Conservation (phyloP, 1,140 invertebrate genomes). For the Drosophila parvula region DNA sequence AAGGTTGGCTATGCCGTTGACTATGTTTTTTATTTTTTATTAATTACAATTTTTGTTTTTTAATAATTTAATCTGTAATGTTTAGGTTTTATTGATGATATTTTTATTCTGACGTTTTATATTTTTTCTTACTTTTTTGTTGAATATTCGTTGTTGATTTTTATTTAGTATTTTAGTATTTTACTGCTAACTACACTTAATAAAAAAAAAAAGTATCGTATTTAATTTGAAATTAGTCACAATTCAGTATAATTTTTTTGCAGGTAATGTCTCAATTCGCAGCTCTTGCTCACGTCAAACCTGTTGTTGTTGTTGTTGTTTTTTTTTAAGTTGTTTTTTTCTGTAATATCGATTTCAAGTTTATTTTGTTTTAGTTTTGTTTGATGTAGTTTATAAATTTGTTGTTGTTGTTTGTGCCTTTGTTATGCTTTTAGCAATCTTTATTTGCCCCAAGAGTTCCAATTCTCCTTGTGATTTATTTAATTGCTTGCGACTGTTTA, state of each 20-base stretch:
- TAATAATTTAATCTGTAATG: too few relatives aligned
- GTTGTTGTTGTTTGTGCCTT: neutral
- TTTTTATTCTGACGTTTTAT: neutral
- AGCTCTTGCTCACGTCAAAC: neutral
- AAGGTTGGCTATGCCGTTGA: too few relatives aligned
- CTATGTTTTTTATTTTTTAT: too few relatives aligned
- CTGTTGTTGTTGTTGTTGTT: neutral
- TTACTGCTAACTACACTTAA: too few relatives aligned
- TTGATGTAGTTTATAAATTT: neutral
- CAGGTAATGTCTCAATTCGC: neutral
- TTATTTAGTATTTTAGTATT: neutral
- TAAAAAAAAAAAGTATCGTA: neutral
- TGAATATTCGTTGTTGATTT: conserved; percentile 22
- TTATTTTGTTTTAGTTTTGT: neutral
- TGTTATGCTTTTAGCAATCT: neutral
- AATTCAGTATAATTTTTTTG: neutral
- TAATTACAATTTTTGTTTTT: too few relatives aligned
- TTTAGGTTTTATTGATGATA: too few relatives aligned
- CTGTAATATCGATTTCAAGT: neutral
- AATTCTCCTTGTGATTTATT: conserved; percentile 28
- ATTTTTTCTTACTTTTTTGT: neutral
- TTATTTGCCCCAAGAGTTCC: conserved; percentile 7
- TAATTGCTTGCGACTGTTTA: conserved; percentile 10
- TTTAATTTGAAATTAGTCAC: neutral
- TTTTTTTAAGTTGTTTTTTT: neutral